Evolutionary conservation across 2,113 vertebrate species (phyloP), one percentile per base, ranked within the genome.

Genomic region (Amblyornis subalaris): DNA sequence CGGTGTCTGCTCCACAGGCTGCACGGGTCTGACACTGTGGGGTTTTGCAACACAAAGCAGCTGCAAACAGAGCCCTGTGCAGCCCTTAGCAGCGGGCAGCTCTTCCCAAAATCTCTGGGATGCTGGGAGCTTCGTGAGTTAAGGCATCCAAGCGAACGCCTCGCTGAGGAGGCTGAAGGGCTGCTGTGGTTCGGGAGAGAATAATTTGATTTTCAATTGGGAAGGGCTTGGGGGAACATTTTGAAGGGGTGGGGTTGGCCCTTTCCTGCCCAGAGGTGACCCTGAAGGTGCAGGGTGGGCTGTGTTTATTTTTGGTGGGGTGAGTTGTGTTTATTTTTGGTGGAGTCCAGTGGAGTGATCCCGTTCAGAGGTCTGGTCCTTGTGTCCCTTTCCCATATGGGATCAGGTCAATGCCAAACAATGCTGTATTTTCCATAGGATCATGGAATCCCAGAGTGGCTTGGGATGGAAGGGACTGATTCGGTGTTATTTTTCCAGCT

Each of bases 261-360:
- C 5, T 14, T 51, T 14, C 50, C 54, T 62, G 35, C 14, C 62
- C 48, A 35, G 33, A 2, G 22, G 21, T 31, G n/a, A 7, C 8
- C 15, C 29, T 21, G 19, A 23, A 35, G 44, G 25, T 35, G 9
- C 36, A 17, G 57, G 33, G 18, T 0, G 5, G 31, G 12, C n/a
- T 67, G 7, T 1, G 4, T 2, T 47, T 4, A 0, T 12, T 12
- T 47, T 7, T 65, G 60, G 8, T 5, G 25, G 3, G 2, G 36
- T n/a, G n/a, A n/a, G 12, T 29, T 67, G 7, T 1, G 4, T 2
- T 47, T 4, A 0, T 12, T 12, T 47, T 7, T 65, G 60, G 8
- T 5, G 25, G 3, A 2, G 36, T 24, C 12, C 48, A 11, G 28
- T 10, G 36, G 20, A 50, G 33, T 9, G 14, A 10, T 21, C 9